Base-by-base conservation (phyloP, 2,113 vertebrate species). In the Chiloscyllium plagiosum region DNA sequence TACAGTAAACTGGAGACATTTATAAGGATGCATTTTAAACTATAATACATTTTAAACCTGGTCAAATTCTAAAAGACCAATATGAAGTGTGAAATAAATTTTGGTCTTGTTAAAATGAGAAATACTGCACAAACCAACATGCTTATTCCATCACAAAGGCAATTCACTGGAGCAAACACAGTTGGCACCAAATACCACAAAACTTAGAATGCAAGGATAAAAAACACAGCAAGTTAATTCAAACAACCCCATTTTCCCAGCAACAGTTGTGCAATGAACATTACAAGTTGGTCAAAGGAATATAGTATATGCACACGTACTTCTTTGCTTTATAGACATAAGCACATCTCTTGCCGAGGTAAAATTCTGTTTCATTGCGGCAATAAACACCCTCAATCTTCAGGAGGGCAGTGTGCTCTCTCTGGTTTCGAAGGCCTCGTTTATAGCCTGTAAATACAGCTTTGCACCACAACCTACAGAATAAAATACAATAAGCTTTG, bases 311-410 rank as follows among this genome's bases (percentile, higher is more conserved):
- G 17, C 26, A 47, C 10, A 97, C 98, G 98, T 97, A 99, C 99
- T 99, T 99, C 96, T 99, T 99, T 95, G 99, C 99, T 98, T 99
- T 99, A 97, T 99, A 99, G 13, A 99, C 99, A 68, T 99, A 99
- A 92, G 99, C 99, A 95, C 99, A 99, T 96, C 98, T 98, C 96
- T 99, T 99, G 96, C 99, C 99, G 96, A 99, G 97, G 97, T 99
- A 99, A 97, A 99, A 99, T 72, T 99, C 99, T 0, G 99, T 99
- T 97, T 99, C 98, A 26, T 98, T 96, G 0, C 99, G 97, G 19
- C 97, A 98, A 97, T 99, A 99, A 47, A 99, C 99, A 0, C 99
- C 99, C 97, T 99, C 99, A 50, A 99, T 97, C 97, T 99, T 99
- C 96, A 99, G 98, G 10, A 99, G 98, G 1, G 99, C 99, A 0